Evolutionary conservation across 2,113 vertebrate genomes (phyloP), one percentile per base, ranked within the genome.

Genomic region (Chlamydotis undulata): DNA sequence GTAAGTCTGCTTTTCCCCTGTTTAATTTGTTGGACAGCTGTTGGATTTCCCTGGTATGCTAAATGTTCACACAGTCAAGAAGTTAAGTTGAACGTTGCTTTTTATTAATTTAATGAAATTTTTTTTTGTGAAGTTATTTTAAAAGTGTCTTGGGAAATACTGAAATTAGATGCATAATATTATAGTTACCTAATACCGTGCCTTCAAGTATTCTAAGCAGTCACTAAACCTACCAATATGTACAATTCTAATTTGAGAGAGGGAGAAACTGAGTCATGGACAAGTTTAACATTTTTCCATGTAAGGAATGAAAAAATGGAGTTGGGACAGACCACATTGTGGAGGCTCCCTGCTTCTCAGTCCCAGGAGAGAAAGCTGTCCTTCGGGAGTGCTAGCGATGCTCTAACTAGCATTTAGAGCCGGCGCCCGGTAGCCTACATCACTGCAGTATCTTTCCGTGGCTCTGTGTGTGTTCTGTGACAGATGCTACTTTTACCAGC

Each of bases 1-100:
- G 99, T 99, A 98, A 97, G 99, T 98, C 92, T 57, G 12, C 4
- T 19, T 50, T 89, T 52, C 39, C 73, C 78, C 14, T 26, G 6
- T 50, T 90, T 77, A 7, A 9, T 60, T 29, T 76, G 13, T 56
- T 71, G 50, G 69, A 28, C 26, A 43, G 28, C 29, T 71, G 0
- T 19, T 84, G 67, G 24, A 41, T 95, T 93, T 64, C 21, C 4
- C 5, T 64, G 17, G 7, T 26, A 6, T 52, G 50, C 33, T 59
- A 37, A 61, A 56, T 67, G 31, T 59, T 93, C 43, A 31, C 7
- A 13, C 56, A 50, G 43, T 80, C 45, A 63, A 70, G n/a, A 37
- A 68, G 21, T 68, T 19, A 39, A 63, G 31, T 19, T 60, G 31
- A 39, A 17, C 7, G 3, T 77, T 67, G 4, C 9, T 41, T 76